These are phyloP conservation scores for Drosophila oshimai DNA, from an alignment of 1,140 invertebrate genomes.

Conservation along the genomic window DNA sequence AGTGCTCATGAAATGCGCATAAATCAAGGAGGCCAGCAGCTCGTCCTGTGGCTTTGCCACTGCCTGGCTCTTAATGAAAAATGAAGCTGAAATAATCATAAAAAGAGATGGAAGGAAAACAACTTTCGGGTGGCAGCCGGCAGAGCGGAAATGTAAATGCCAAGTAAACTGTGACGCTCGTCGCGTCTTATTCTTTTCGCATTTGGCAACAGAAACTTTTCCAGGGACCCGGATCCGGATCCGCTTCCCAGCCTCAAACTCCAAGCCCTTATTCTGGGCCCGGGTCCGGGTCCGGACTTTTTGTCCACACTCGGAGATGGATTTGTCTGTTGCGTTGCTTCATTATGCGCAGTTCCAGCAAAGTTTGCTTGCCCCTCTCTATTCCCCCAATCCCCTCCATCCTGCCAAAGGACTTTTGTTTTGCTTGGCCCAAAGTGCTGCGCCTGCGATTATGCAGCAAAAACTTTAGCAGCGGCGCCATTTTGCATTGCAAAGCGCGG, in stretches of 20 bases:
- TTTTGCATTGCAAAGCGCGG: conserved; percentile 76
- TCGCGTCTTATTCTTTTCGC: conserved; percentile 63
- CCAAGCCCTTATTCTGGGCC: conserved; percentile 8
- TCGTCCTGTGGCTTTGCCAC: conserved; percentile 48
- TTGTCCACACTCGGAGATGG: conserved; percentile 71
- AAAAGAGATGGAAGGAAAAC: conserved; percentile 43
- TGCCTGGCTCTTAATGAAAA: conserved; percentile 68
- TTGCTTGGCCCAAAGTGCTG: conserved; percentile 61
- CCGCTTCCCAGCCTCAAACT: neutral
- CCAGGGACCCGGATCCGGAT: neutral
- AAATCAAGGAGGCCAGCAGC: conserved; percentile 53
- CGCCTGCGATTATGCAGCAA: conserved; percentile 79
- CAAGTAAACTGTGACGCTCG: conserved; percentile 64
- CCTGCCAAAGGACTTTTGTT: conserved; percentile 42
- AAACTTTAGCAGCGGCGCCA: conserved; percentile 62
- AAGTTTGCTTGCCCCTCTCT: conserved; percentile 45
- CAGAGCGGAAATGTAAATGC: conserved; percentile 61
- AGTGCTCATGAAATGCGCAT: conserved; percentile 63
- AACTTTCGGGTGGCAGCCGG: conserved; percentile 30
- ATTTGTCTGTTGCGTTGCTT: conserved; percentile 63
- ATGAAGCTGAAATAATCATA: conserved; percentile 72
- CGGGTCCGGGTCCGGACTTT: conserved; percentile 25
- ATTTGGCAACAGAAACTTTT: conserved; percentile 70
- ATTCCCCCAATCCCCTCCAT: neutral
- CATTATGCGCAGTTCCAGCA: conserved; percentile 68